Conservation (phyloP, 2,888 invertebrate species). For the Balanococcus diminutus region DNA sequence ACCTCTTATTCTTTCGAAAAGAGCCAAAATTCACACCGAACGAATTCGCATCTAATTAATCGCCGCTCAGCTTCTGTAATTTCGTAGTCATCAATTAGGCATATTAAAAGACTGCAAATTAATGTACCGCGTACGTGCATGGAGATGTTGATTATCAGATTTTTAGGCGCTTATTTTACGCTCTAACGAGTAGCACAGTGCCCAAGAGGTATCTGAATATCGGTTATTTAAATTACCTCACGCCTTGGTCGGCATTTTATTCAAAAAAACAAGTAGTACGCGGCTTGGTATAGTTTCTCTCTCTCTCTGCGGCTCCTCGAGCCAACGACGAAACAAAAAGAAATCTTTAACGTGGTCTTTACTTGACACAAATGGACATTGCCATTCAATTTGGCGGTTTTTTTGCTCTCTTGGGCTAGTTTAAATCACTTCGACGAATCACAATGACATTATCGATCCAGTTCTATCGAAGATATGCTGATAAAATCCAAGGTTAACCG, state of each 20-base stretch:
- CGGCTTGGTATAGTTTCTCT: neutral
- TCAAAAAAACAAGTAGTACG: neutral
- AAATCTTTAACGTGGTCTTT: neutral
- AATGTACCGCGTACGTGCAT: neutral
- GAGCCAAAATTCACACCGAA: neutral
- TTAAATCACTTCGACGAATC: neutral
- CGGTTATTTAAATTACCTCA: slow-evolving; percentile 6
- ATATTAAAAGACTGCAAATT: neutral
- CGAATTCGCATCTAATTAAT: slow-evolving; percentile 24
- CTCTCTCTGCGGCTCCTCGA: neutral
- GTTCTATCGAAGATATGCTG: neutral
- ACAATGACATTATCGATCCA: neutral
- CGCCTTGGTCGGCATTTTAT: neutral
- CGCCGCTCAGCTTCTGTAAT: neutral
- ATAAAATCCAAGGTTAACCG: slow-evolving; percentile 12
- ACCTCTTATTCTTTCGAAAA: neutral
- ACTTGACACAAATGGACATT: neutral
- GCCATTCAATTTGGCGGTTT: neutral
- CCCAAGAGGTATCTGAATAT: neutral
- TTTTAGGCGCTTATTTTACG: slow-evolving; percentile 11
- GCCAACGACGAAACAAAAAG: neutral
- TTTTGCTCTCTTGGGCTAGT: neutral
- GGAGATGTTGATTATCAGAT: slow-evolving; percentile 18
- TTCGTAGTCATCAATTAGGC: neutral
- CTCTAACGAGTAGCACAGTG: neutral